These are phyloP conservation scores for Caenorhabditis japonica DNA, from an alignment of 2,888 invertebrate species.

Conservation along the genomic window DNA sequence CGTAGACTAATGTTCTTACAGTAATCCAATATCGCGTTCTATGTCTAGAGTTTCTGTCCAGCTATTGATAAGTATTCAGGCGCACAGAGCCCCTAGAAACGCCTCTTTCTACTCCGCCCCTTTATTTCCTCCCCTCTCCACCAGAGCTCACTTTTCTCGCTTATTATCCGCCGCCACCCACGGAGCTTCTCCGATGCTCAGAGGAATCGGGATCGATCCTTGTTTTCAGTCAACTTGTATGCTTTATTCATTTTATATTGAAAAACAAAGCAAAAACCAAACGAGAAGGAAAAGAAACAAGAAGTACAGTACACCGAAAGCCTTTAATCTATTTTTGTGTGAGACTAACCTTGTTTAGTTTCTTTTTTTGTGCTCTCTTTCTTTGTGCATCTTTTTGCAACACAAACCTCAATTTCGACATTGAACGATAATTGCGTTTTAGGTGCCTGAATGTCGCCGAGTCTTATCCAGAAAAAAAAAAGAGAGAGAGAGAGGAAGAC, in stretches of 20 bases:
- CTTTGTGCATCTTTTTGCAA: slow-evolving; percentile 18
- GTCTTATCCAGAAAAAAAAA: background rate
- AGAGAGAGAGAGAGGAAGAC: slow-evolving; percentile 7
- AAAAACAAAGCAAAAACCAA: slow-evolving; percentile 9
- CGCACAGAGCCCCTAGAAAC: slow-evolving; percentile 12
- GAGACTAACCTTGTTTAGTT: slow-evolving; percentile 48
- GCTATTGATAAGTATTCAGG: slow-evolving; percentile 20
- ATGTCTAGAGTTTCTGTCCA: slow-evolving; percentile 9
- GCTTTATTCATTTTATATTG: too few relatives aligned
- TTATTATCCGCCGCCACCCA: slow-evolving; percentile 21
- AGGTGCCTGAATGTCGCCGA: slow-evolving; percentile 47
- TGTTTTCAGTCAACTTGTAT: too few relatives aligned
- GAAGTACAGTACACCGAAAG: slow-evolving; percentile 40
- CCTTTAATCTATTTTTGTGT: slow-evolving; percentile 37
- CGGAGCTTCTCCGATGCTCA: slow-evolving; percentile 3
- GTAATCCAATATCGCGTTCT: slow-evolving; percentile 8
- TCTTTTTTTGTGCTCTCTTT: slow-evolving; percentile 37
- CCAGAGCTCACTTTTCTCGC: slow-evolving; percentile 36
- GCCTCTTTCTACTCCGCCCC: slow-evolving; percentile 49
- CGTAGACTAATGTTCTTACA: slow-evolving; percentile 25
- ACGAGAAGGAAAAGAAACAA: slow-evolving; percentile 2
- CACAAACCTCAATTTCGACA: slow-evolving; percentile 44
- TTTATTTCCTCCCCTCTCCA: slow-evolving; percentile 16
- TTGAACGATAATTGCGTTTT: slow-evolving; percentile 52
- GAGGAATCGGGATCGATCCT: too few relatives aligned